phyloP scores from a whole-genome alignment of 2,797 vertebrate species.

The Pteropus rufus region DNA sequence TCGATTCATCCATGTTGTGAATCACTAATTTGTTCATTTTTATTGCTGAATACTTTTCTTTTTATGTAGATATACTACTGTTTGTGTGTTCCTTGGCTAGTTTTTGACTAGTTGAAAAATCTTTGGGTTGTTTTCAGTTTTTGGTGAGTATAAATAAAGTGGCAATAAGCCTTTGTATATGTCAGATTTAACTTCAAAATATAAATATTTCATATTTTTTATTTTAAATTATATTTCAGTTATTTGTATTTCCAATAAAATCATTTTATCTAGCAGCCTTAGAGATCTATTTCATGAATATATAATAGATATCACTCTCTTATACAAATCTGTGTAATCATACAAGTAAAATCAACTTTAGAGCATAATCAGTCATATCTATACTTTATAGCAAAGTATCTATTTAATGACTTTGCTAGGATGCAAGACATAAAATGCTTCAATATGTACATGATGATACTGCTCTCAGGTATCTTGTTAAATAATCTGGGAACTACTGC shows the following conservation, averaged over 20 bases:
- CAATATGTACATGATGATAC: neutral
- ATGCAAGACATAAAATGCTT: neutral
- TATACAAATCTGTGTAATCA: neutral
- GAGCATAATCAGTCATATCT: neutral
- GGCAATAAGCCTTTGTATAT: neutral
- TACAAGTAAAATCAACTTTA: neutral
- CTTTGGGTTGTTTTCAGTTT: neutral
- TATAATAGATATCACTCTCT: neutral
- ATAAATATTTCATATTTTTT: neutral
- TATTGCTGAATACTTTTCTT: too few relatives aligned
- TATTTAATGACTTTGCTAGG: neutral
- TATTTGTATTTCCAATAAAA: neutral
- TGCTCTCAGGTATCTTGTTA: neutral
- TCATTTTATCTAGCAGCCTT: neutral
- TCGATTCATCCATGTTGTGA: neutral
- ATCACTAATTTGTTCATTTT: neutral
- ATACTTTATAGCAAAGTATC: neutral
- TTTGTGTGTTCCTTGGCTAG: too few relatives aligned
- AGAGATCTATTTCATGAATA: neutral
- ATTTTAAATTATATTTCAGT: neutral
- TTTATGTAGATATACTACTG: too few relatives aligned
- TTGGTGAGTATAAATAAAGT: neutral
- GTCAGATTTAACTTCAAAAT: neutral
- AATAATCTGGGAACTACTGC: neutral
- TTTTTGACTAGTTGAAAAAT: too few relatives aligned